Conservation (phyloP, 2,888 invertebrate genomes). For the Andrena minutula region DNA sequence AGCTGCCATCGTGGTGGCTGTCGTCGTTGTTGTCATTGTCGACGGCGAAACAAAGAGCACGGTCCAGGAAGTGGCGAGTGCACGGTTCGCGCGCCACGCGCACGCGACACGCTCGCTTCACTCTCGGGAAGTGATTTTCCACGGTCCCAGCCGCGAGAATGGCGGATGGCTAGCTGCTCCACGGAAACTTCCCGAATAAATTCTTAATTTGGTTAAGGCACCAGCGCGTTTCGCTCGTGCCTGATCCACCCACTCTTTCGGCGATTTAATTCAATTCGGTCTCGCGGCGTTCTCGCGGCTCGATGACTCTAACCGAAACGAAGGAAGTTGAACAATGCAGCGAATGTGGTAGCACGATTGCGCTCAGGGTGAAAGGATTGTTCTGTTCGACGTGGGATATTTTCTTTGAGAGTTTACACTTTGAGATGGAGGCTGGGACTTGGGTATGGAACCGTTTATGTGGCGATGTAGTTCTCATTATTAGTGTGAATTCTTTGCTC, state of each 20-base stretch:
- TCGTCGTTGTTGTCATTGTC: constrained; percentile 18
- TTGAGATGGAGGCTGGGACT: neutral
- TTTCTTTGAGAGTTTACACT: neutral
- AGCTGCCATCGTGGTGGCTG: neutral
- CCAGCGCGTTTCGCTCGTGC: neutral
- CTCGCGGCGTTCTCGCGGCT: constrained; percentile 2
- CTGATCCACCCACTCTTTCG: neutral
- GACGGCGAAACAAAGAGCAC: constrained; percentile 5
- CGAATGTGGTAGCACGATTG: constrained; percentile 5
- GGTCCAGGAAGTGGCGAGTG: constrained; percentile 21
- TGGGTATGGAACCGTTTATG: neutral
- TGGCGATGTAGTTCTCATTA: neutral
- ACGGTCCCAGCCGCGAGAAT: neutral
- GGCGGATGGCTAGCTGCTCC: constrained; percentile 4
- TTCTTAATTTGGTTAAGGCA: constrained; percentile 30
- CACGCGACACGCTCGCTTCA: constrained; percentile 22
- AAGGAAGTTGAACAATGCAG: neutral
- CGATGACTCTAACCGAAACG: constrained; percentile 21
- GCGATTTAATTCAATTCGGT: constrained; percentile 44
- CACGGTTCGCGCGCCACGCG: constrained; percentile 33
- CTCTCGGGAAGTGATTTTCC: constrained; percentile 25
- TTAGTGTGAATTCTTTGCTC: neutral
- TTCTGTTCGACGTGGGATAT: neutral
- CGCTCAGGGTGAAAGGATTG: constrained; percentile 11
- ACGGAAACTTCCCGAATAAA: constrained; percentile 26